Conservation (phyloP, 1,140 invertebrate genomes). For the Metaphire vulgaris region DNA sequence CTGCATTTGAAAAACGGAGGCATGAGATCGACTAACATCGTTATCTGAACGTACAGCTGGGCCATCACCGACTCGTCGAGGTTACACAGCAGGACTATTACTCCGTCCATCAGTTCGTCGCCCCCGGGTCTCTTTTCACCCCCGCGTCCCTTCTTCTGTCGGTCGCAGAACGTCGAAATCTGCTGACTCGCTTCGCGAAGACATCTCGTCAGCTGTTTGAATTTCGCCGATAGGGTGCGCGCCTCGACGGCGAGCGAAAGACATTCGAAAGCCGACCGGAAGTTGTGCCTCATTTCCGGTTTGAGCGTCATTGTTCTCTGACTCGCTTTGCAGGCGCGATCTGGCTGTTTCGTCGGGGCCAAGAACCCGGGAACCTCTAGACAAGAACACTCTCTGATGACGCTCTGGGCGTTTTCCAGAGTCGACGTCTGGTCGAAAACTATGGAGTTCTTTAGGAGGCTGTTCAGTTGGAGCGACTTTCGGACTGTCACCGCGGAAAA, state of each 20-base stretch:
- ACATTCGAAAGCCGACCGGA: background rate
- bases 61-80: background rate
- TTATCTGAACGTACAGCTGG: conserved; percentile 16
- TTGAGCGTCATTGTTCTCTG: background rate
- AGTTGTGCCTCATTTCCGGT: background rate
- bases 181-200: conserved; percentile 19
- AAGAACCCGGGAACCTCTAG: no score
- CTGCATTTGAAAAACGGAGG: conserved; percentile 15
- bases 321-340: background rate
- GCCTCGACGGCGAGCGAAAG: background rate
- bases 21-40: conserved; percentile 19
- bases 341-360: no score
- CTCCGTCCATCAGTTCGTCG: conserved; percentile 24
- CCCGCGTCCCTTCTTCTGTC: background rate
- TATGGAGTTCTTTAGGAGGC: background rate
- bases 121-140: background rate
- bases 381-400: no score
- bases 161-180: background rate
- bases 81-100: conserved; percentile 24
- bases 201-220: conserved; percentile 17
- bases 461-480: background rate
- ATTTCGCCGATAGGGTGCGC: conserved; percentile 16
- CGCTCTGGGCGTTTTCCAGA: no score
- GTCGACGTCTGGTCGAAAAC: background rate
- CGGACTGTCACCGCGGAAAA: no score